These are phyloP conservation scores for Calycopis cecrops DNA, from an alignment of 1,140 invertebrate species.

Conservation along the genomic window DNA sequence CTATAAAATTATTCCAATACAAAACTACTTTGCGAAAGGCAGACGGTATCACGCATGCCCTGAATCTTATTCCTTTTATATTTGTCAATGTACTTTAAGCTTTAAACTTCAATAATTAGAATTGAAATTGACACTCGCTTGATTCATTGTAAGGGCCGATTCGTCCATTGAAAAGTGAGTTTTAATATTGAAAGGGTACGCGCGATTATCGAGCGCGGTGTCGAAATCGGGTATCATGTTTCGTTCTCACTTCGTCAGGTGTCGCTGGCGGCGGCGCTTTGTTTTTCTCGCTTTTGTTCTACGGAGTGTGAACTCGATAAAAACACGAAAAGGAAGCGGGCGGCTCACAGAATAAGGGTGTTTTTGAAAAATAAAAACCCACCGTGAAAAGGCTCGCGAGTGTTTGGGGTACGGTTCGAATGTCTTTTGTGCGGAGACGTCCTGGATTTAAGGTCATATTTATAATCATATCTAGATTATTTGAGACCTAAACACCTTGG, in stretches of 20 bases:
- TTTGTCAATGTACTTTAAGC: constrained; percentile 19
- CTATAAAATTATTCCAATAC: constrained; percentile 70
- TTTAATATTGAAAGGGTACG: constrained; percentile 28
- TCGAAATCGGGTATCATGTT: constrained; percentile 52
- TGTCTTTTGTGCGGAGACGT: constrained; percentile 33
- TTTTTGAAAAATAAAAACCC: constrained; percentile 33
- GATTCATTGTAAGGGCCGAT: constrained; percentile 18
- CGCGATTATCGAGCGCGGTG: constrained; percentile 22
- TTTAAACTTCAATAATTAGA: constrained; percentile 18
- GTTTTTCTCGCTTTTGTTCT: constrained; percentile 64
- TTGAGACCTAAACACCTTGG: constrained; percentile 33
- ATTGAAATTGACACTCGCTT: constrained; percentile 17
- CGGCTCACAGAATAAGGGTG: constrained; percentile 46
- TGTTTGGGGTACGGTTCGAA: constrained; percentile 40
- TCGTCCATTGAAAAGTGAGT: constrained; percentile 24
- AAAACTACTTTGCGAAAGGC: constrained; percentile 64
- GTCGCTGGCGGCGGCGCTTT: constrained; percentile 61
- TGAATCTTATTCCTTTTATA: constrained; percentile 53
- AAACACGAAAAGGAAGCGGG: constrained; percentile 58
- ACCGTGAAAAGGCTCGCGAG: constrained; percentile 33
- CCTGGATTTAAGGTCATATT: constrained; percentile 33
- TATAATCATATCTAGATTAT: constrained; percentile 34
- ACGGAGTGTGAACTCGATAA: constrained; percentile 63
- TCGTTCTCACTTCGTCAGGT: constrained; percentile 67
- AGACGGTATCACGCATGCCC: constrained; percentile 62